Conservation (phyloP, 2,113 vertebrate species). For the Eubucco bourcierii region DNA sequence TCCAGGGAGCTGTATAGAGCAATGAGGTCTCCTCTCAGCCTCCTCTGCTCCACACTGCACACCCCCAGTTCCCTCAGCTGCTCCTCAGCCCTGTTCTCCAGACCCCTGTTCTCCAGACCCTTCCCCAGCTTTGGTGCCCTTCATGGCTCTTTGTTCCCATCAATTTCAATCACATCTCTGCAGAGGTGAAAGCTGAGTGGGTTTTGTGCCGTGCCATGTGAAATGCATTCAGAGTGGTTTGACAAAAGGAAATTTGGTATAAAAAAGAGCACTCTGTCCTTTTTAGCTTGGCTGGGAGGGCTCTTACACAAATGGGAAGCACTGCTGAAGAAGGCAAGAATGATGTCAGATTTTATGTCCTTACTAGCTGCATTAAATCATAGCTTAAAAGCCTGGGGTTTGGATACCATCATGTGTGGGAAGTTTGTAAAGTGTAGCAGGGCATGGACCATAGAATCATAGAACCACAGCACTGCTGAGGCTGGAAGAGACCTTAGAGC, state of each 20-base stretch:
- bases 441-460: background rate
- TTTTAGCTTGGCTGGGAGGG: background rate
- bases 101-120: too few relatives aligned
- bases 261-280: background rate
- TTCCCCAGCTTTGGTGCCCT: too few relatives aligned
- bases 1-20: too few relatives aligned
- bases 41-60: too few relatives aligned
- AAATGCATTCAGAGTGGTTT: background rate
- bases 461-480: too few relatives aligned
- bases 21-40: too few relatives aligned
- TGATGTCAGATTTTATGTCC: background rate
- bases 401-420: background rate
- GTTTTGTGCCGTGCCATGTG: background rate
- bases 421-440: background rate
- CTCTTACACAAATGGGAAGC: background rate
- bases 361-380: background rate
- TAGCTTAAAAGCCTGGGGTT: background rate
- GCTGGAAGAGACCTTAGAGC: too few relatives aligned
- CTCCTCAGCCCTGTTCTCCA: too few relatives aligned
- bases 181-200: background rate
- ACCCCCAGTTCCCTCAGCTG: too few relatives aligned
- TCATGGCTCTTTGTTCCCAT: too few relatives aligned
- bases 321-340: background rate
- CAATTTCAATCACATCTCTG: background rate
- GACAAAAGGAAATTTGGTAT: background rate